Evolutionary conservation across 2,888 invertebrate species (phyloP).

Genomic region (Augochlorella aurata): DNA sequence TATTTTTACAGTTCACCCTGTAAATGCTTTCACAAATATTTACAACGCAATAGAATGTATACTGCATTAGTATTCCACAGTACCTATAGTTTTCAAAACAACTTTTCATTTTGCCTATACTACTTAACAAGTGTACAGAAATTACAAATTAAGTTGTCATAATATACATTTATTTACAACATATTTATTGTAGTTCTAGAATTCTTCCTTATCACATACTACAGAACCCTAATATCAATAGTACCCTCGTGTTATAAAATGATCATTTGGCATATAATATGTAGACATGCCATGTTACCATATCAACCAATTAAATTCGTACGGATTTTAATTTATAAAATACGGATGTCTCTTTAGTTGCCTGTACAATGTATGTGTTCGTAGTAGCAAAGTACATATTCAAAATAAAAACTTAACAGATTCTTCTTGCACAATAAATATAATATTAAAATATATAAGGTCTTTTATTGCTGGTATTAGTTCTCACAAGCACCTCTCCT

Average conservation of each 20-base stretch:
- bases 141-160: constrained; percentile 37
- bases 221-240: background rate
- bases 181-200: background rate
- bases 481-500: constrained; percentile 81
- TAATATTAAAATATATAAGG: constrained; percentile 76
- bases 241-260: background rate
- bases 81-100: background rate
- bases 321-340: background rate
- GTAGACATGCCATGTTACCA: constrained; percentile 4
- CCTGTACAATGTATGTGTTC: constrained; percentile 3
- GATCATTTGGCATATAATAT: constrained; percentile 18
- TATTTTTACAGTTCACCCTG: constrained; percentile 10
- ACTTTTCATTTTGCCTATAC: background rate
- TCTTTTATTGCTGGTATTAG: constrained; percentile 80
- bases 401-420: constrained; percentile 22
- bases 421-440: background rate
- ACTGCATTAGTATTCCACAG: background rate
- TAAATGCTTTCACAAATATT: constrained; percentile 24
- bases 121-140: constrained; percentile 14
- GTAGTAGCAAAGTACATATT: background rate
- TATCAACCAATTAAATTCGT: constrained; percentile 1
- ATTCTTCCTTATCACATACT: background rate
- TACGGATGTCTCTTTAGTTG: constrained; percentile 48
- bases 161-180: constrained; percentile 12
- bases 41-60: background rate